A percentile compares a stretch with the other conserved stretches of the same genome.
Conservation (phyloP, 2,888 invertebrate genomes). For the Mythimna albipuncta region DNA sequence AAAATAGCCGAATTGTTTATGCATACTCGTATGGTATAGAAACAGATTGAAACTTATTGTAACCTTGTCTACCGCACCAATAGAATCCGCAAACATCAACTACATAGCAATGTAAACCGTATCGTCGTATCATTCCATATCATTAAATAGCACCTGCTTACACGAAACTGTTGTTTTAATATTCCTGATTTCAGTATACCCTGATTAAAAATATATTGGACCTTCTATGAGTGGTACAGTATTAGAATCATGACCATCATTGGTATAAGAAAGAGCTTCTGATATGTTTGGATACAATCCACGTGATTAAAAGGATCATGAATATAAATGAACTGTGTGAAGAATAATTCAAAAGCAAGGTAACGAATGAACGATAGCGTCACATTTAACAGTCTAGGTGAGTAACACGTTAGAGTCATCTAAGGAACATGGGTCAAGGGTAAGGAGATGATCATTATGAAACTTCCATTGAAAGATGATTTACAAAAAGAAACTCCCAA, state of each 20-base stretch:
- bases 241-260: background rate
- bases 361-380: background rate
- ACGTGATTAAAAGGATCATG: background rate
- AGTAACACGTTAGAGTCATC: too few relatives aligned
- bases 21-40: slow-evolving; percentile 34
- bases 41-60: slow-evolving; percentile 28
- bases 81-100: slow-evolving; percentile 30
- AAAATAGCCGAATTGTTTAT: slow-evolving; percentile 52
- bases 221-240: background rate
- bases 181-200: background rate
- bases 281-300: background rate
- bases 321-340: background rate
- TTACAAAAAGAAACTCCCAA: too few relatives aligned
- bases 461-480: background rate
- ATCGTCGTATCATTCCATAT: slow-evolving; percentile 62
- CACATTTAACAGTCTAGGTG: background rate
- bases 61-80: slow-evolving; percentile 25
- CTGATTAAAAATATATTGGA: background rate
- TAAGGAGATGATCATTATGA: background rate
- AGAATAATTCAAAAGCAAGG: background rate
- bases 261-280: background rate
- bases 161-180: slow-evolving; percentile 50
- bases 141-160: slow-evolving; percentile 59
- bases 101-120: slow-evolving; percentile 47
- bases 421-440: background rate